A percentile compares a stretch with the other conserved stretches of the same genome.
These are phyloP conservation scores for Mesembrinibis cayennensis DNA, from an alignment of 2,113 vertebrate genomes.

Conservation along the genomic window DNA sequence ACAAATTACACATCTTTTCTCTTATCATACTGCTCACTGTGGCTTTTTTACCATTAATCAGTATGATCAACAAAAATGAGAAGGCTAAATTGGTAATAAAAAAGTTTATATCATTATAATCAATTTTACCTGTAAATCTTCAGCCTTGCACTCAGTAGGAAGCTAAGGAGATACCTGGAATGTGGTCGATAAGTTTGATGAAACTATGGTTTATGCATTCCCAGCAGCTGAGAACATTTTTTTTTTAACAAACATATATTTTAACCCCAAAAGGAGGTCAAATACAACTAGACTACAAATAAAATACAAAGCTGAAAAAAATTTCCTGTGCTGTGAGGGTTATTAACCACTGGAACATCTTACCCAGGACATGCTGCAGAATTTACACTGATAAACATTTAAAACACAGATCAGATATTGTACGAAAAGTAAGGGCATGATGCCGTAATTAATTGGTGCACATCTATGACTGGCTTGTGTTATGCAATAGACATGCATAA, in stretches of 20 bases:
- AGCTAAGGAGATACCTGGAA: neutral
- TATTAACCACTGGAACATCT: neutral
- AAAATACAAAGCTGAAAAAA: neutral
- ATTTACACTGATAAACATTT: neutral
- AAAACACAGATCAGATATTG: neutral
- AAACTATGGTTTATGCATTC: neutral
- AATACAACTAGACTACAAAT: neutral
- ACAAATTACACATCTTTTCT: neutral
- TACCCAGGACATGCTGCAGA: neutral
- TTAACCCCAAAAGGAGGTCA: neutral
- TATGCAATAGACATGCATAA: neutral
- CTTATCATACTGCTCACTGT: neutral
- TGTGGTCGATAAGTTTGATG: neutral
- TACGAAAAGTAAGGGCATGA: neutral
- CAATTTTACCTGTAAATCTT: neutral
- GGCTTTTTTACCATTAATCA: neutral
- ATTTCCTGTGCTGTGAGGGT: neutral
- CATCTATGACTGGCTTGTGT: neutral
- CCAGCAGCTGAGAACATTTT: neutral
- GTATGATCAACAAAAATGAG: neutral
- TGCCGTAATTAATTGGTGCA: neutral
- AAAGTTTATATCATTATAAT: neutral
- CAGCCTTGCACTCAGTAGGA: neutral
- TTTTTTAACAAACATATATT: neutral
- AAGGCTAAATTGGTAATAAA: neutral